Conservation (phyloP, 2,797 vertebrate genomes). For the Rousettus madagascariensis region DNA sequence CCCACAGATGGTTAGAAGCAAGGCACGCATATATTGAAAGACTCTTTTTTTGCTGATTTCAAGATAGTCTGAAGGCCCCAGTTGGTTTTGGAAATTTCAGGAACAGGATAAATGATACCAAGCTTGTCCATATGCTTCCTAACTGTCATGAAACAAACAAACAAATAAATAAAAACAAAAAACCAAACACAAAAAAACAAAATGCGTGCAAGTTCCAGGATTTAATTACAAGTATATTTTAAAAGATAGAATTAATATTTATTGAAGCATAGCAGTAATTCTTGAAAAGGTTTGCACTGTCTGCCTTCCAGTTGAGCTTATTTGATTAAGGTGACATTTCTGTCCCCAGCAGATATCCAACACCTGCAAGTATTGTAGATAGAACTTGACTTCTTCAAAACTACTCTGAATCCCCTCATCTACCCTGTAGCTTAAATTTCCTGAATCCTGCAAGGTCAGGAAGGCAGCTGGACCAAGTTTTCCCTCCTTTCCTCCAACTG, state of each 20-base stretch:
- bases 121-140: not conserved
- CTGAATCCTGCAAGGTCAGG: not conserved
- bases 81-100: not conserved
- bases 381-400: constrained; percentile 19
- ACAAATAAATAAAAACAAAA: too few relatives aligned
- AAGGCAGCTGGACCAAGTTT: not conserved
- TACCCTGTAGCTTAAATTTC: not conserved
- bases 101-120: not conserved
- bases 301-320: not conserved
- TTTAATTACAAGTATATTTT: not conserved
- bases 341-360: not conserved
- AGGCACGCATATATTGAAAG: not conserved
- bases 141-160: not conserved
- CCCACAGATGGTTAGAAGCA: not conserved
- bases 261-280: not conserved
- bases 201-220: not conserved
- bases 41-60: not conserved
- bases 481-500: not conserved
- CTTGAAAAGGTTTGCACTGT: not conserved
- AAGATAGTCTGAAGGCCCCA: not conserved
- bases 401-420: not conserved
- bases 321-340: constrained; percentile 19
- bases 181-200: too few relatives aligned
- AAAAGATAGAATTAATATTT: not conserved
- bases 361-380: constrained; percentile 2